Evolutionary conservation across 2,113 vertebrate genomes (phyloP).

Genomic region (Casuarius casuarius): DNA sequence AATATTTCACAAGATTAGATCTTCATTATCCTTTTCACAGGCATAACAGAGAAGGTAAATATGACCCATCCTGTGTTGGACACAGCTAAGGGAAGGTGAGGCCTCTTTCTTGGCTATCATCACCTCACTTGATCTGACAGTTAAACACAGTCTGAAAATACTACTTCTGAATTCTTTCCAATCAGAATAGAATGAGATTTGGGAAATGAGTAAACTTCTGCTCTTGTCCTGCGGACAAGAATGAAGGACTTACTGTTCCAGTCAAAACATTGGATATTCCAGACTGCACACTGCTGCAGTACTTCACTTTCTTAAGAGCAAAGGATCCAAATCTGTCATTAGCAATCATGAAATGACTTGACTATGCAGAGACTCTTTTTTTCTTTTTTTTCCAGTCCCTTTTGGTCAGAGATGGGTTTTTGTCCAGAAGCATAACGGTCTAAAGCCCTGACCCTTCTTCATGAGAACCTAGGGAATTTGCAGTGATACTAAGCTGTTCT

Average conservation of each 20-base stretch:
- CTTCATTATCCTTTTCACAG: not conserved
- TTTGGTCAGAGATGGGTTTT: not conserved
- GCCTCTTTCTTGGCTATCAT: not conserved
- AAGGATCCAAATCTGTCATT: not conserved
- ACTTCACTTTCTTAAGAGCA: not conserved
- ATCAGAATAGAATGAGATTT: not conserved
- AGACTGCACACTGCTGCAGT: not conserved
- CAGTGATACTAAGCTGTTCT: not conserved
- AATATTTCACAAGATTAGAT: not conserved
- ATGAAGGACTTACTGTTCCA: not conserved
- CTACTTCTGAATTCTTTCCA: not conserved
- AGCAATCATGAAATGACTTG: not conserved
- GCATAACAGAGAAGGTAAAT: not conserved
- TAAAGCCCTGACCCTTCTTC: not conserved
- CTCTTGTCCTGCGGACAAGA: not conserved
- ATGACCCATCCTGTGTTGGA: not conserved
- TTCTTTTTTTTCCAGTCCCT: not conserved
- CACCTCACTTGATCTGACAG: not conserved
- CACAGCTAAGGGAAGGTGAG: not conserved
- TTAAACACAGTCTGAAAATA: not conserved
- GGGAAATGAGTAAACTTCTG: not conserved
- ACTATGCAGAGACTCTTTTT: rapidly evolving
- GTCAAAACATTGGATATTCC: not conserved
- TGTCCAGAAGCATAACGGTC: not conserved
- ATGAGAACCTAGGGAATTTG: not conserved